These are phyloP conservation scores for Platorchestia sp. DNA, from an alignment of 1,140 invertebrate species.

Conservation along the genomic window DNA sequence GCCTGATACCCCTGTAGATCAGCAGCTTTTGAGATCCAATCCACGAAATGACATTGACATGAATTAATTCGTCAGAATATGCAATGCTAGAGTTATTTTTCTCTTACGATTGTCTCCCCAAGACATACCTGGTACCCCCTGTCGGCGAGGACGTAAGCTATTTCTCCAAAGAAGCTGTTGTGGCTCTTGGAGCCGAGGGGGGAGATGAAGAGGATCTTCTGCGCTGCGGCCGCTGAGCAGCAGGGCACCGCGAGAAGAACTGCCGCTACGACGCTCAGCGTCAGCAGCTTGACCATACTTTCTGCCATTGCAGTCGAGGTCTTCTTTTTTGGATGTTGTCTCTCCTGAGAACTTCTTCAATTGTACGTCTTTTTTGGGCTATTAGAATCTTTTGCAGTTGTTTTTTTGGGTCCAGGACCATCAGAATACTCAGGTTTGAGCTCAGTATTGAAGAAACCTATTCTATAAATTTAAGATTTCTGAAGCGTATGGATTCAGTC, in stretches of 20 bases:
- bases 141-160: not conserved
- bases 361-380: not conserved
- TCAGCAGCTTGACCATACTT: not conserved
- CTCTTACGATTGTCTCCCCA: not conserved
- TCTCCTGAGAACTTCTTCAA: not conserved
- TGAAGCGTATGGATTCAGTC: too few relatives aligned
- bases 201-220: not conserved
- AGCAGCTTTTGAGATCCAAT: not conserved
- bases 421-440: not conserved
- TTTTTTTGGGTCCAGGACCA: not conserved
- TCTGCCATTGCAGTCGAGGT: too few relatives aligned
- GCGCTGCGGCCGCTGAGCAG: not conserved
- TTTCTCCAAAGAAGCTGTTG: not conserved
- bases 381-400: not conserved
- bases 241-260: not conserved
- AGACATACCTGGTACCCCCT: not conserved
- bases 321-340: too few relatives aligned
- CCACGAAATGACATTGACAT: not conserved
- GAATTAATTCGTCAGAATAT: not conserved
- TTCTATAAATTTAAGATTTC: too few relatives aligned
- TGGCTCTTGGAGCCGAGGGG: slow-evolving; percentile 11
- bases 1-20: too few relatives aligned
- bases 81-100: not conserved
- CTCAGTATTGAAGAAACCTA: not conserved
- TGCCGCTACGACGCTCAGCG: not conserved